Evolutionary conservation across 2,888 invertebrate species (phyloP), one percentile per base, ranked within the genome.

Genomic region (Polia nebulosa): DNA sequence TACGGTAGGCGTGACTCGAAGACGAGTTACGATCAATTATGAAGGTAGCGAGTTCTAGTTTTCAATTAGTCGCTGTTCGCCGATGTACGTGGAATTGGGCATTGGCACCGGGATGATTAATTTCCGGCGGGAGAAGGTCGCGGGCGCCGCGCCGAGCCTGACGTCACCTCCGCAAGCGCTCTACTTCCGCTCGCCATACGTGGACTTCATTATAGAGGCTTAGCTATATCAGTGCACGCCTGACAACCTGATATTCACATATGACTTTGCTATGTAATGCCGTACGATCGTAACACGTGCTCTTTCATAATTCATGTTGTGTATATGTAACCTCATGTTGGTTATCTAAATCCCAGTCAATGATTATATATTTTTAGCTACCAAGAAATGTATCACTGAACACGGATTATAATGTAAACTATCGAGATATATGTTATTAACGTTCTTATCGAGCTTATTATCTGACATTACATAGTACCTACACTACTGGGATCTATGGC

Each of bases 71-170:
- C 83, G 84, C 81, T 85, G 83, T 81, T 80, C 80, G 80, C 51
- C 74, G 82, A 80, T 62, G 82, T 80, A 75, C 72, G 76, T 72
- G 76, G 73, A 73, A 81, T 81, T 79, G 82, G 72, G 84, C 76
- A 81, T 83, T 80, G 85, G 80, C 76, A 82, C 81, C 91, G 90
- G 93, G 91, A 93, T 95, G 94, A 95, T 94, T 95, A 94, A 95
- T 95, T 94, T 95, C 94, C 95, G 94, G 87, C 84, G 87, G 88
- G 90, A 89, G 93, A 94, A 94, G 94, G 94, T 91, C 93, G 94
- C 90, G 85, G 86, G 85, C 88, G 72, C 78, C 78, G 87, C 83
- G 82, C 88, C 80, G 87, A n/a, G 75, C 25, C 64, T 95, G 94
- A 94, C 94, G 95, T 95, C 95, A 94, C 90, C 91, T 92, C 93